Conservation (phyloP, 2,888 invertebrate species). For the Lacanobia oleracea region DNA sequence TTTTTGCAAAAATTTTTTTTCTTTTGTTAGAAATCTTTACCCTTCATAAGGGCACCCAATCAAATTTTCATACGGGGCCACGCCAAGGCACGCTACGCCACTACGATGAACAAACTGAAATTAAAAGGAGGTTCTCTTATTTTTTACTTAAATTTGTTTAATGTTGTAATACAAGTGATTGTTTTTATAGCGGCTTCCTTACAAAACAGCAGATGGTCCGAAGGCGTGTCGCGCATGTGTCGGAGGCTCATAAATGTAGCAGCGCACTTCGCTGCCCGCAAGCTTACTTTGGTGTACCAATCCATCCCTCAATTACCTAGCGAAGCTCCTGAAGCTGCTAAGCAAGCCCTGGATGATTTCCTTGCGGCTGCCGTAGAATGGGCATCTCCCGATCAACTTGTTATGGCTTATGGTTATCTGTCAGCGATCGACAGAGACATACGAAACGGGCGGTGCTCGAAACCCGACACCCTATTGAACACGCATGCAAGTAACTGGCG, state of each 20-base stretch:
- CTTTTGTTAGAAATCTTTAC: too few species aligned
- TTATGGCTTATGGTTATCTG: slow-evolving; percentile 93
- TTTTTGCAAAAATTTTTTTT: too few species aligned
- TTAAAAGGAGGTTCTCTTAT: too few species aligned
- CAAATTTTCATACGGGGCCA: too few species aligned
- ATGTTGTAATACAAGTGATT: slow-evolving; percentile 9
- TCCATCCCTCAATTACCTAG: slow-evolving; percentile 88
- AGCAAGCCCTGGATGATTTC: slow-evolving; percentile 93
- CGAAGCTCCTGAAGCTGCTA: slow-evolving; percentile 71
- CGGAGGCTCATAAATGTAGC: slow-evolving; percentile 95
- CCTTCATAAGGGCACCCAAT: too few species aligned
- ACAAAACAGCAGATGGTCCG: slow-evolving; percentile 96
- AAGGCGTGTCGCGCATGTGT: slow-evolving; percentile 94
- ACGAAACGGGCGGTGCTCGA: slow-evolving; percentile 67
- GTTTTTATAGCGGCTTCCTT: slow-evolving; percentile 90
- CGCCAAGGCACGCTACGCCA: too few species aligned
- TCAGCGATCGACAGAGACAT: slow-evolving; percentile 72
- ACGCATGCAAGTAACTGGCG: slow-evolving; percentile 76
- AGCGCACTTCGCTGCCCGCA: slow-evolving; percentile 94
- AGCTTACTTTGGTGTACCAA: slow-evolving; percentile 94
- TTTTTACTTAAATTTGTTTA: not conserved
- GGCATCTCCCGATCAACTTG: slow-evolving; percentile 95
- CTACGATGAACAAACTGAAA: too few species aligned
- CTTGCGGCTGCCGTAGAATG: slow-evolving; percentile 94
- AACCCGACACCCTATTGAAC: slow-evolving; percentile 75